Conservation (phyloP, 1,140 invertebrate genomes). For the Drosophila elegans region DNA sequence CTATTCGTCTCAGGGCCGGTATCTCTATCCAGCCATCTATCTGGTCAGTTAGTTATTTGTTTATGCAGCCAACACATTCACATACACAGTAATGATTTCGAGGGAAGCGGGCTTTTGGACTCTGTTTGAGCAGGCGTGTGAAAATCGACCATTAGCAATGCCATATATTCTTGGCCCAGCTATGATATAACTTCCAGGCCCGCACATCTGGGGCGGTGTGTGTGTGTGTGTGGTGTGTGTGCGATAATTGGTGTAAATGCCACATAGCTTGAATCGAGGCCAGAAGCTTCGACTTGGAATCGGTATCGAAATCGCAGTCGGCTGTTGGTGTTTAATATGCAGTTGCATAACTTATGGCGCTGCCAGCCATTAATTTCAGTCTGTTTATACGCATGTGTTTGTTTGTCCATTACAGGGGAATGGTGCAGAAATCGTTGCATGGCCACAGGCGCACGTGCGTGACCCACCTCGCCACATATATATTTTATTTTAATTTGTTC, state of each 20-base stretch:
- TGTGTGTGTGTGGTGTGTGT: conserved; percentile 33
- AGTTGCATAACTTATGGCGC: conserved; percentile 79
- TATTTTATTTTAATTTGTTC: conserved; percentile 82
- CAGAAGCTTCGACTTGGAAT: conserved; percentile 14
- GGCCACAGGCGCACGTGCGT: conserved; percentile 77
- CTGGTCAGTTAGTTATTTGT: conserved; percentile 59
- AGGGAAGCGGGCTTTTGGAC: background rate
- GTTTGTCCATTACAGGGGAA: background rate
- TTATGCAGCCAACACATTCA: conserved; percentile 48
- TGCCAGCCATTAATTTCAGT: conserved; percentile 75
- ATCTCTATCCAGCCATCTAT: conserved; percentile 41
- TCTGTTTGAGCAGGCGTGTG: conserved; percentile 78
- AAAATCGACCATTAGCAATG: conserved; percentile 78
- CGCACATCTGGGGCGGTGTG: conserved; percentile 10
- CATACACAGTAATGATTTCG: background rate
- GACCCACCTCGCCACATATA: conserved; percentile 37
- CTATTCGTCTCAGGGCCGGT: conserved; percentile 22
- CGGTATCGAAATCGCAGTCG: conserved; percentile 24
- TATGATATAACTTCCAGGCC: conserved; percentile 66
- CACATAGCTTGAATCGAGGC: conserved; percentile 56
- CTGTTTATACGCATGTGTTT: background rate
- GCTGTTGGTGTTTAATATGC: conserved; percentile 69
- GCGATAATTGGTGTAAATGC: conserved; percentile 78
- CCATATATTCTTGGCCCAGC: conserved; percentile 73
- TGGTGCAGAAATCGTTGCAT: conserved; percentile 57